These are phyloP conservation scores for Sarcophilus harrisii DNA, from an alignment of 2,797 vertebrate species.

Conservation along the genomic window DNA sequence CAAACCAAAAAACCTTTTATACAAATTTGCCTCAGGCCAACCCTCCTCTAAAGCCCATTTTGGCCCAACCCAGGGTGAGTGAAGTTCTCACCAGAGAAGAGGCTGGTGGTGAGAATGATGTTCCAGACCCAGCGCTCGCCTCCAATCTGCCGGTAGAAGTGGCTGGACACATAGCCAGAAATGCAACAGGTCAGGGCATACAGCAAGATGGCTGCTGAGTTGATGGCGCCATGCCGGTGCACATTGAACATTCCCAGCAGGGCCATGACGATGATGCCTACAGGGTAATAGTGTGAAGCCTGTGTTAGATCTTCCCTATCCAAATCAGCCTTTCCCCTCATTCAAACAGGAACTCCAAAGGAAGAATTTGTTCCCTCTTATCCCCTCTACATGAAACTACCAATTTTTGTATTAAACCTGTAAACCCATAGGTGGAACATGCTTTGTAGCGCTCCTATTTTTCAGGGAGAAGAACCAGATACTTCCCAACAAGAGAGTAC, in stretches of 20 bases:
- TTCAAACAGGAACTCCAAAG: conserved; percentile 36
- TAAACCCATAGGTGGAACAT: neutral
- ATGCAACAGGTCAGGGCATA: conserved; percentile 96
- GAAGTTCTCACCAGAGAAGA: conserved; percentile 91
- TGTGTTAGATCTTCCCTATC: conserved; percentile 48
- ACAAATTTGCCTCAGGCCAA: conserved; percentile 8
- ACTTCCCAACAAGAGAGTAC: neutral
- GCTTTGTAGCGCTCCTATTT: neutral
- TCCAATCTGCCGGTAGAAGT: conserved; percentile 95
- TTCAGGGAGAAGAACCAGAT: neutral
- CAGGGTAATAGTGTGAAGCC: conserved; percentile 50
- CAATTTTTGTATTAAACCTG: neutral
- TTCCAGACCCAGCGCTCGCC: conserved; percentile 96
- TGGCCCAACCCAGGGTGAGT: conserved; percentile 43
- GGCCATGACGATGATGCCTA: conserved; percentile 94
- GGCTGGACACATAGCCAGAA: conserved; percentile 94
- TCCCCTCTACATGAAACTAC: conserved; percentile 17
- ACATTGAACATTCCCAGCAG: conserved; percentile 95
- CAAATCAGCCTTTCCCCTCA: conserved; percentile 17
- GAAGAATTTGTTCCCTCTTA: conserved; percentile 33
- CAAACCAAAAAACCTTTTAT: neutral
- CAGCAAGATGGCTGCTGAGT: conserved; percentile 93
- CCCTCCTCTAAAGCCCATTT: neutral
- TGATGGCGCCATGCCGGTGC: conserved; percentile 95
- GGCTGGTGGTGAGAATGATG: conserved; percentile 94